Evolutionary conservation across 2,113 vertebrate species (phyloP), one percentile per base, ranked within the genome.

Genomic region (Calyptommatus sinebrachiatus): DNA sequence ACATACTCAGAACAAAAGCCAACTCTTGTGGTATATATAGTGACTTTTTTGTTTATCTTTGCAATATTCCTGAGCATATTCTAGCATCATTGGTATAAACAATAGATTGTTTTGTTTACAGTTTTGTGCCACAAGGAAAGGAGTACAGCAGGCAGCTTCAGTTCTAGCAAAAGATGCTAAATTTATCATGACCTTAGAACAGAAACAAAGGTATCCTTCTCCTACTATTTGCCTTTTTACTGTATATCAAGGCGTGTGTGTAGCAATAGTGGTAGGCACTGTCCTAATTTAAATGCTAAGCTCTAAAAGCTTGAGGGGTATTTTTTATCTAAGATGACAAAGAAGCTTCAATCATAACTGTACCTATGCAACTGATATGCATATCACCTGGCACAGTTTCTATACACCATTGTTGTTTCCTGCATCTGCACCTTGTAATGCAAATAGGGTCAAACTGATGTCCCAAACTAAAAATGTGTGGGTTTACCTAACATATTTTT

Each of bases 71-170:
- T 22, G 5, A 61, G 87, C 83, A 20, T 73, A 85, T 89, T 61
- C 85, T 81, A 62, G 45, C 76, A 75, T 82, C 35, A 1, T 89
- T 88, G 71, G 65, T 87, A 80, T 0, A 86, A 86, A 89, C 78
- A 80, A 57, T 83, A 1, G 12, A 0, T 86, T 82, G 76, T 92
- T 85, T 93, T 77, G 57, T 91, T 94, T 86, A 83, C 83, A 99
- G 98, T 99, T 99, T 91, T 99, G 98, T 95, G 96, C 97, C 66
- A 99, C 98, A 81, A 97, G 97, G 86, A 99, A 98, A 96, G 97
- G 98, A 91, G 97, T 95, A 71, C 98, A 99, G 84, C 97, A 99
- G 84, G 96, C 97, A 2, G 97, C 97, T 86, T 91, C 95, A 85
- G 92, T 99, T 90, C 91, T 99, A 86, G 95, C 96, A 81, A 99